A percentile compares a stretch with the other conserved stretches of the same genome.
phyloP scores from a whole-genome alignment of 2,888 invertebrate genomes.

The Andrena fulva region DNA sequence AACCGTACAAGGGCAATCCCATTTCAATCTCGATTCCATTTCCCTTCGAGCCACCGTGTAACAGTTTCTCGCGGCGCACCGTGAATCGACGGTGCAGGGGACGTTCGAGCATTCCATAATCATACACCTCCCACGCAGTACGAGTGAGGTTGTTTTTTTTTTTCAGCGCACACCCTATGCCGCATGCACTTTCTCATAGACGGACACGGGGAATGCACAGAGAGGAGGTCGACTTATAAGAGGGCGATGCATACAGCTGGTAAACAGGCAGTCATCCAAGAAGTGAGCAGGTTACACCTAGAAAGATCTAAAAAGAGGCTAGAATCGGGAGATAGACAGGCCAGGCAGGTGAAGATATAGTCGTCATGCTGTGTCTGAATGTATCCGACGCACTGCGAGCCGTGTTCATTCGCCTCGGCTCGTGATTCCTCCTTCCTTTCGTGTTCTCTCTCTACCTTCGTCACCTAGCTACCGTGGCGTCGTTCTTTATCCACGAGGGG shows the following conservation, averaged over 20 bases:
- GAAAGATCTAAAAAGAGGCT: slow-evolving; percentile 69
- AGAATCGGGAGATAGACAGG: slow-evolving; percentile 59
- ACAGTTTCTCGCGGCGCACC: not conserved
- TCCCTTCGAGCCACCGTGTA: slow-evolving; percentile 22
- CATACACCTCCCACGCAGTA: slow-evolving; percentile 22
- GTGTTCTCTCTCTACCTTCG: not conserved
- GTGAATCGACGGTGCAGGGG: slow-evolving; percentile 18
- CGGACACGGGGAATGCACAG: slow-evolving; percentile 37
- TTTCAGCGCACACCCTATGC: slow-evolving; percentile 39
- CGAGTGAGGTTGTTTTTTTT: not conserved
- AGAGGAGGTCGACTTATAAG: slow-evolving; percentile 39
- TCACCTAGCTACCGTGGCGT: not conserved
- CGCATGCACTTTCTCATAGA: slow-evolving; percentile 57
- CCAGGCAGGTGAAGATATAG: slow-evolving; percentile 64
- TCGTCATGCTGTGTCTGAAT: slow-evolving; percentile 62
- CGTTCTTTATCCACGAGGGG: not conserved
- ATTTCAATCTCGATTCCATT: not conserved
- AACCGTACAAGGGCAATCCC: not conserved
- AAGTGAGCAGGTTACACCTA: slow-evolving; percentile 75
- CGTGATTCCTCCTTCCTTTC: not conserved
- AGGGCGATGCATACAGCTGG: slow-evolving; percentile 65
- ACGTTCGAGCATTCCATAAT: slow-evolving; percentile 46
- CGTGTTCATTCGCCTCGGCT: slow-evolving; percentile 1
- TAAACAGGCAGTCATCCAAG: slow-evolving; percentile 71
- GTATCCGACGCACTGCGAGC: slow-evolving; percentile 24